A percentile compares a stretch with the other conserved stretches of the same genome.
Conservation (phyloP, 1,140 invertebrate species). For the Drosophila ogumai region DNA sequence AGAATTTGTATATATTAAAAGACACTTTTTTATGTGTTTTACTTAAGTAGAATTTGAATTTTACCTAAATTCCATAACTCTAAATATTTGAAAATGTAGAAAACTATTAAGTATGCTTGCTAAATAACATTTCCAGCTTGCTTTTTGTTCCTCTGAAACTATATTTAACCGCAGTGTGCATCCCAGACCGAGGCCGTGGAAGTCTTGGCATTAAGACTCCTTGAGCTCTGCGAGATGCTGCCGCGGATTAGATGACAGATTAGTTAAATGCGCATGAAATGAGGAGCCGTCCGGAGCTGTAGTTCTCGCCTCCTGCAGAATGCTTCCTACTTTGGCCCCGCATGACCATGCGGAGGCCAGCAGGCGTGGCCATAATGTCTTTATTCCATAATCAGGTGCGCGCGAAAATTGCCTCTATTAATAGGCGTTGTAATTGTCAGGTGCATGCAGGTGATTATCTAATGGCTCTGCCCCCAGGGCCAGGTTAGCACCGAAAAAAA, state of each 20-base stretch:
- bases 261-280: slow-evolving; percentile 81
- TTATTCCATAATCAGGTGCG: slow-evolving; percentile 73
- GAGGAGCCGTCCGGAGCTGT: slow-evolving; percentile 46
- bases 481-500: slow-evolving; percentile 17
- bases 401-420: slow-evolving; percentile 62
- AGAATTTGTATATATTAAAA: not conserved
- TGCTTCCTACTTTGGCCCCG: slow-evolving; percentile 60
- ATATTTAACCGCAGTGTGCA: not conserved
- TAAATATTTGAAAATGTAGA: not conserved
- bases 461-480: slow-evolving; percentile 6
- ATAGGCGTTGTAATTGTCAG: slow-evolving; percentile 72
- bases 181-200: not conserved
- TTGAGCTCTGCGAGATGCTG: slow-evolving; percentile 58
- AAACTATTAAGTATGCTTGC: not conserved
- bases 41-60: not conserved
- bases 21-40: not conserved
- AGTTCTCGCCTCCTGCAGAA: slow-evolving; percentile 26
- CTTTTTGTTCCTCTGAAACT: not conserved
- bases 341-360: slow-evolving; percentile 32
- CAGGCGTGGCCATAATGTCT: slow-evolving; percentile 71
- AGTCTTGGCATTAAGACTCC: slow-evolving; percentile 34
- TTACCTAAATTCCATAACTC: not conserved
- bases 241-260: slow-evolving; percentile 76
- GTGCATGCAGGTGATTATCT: slow-evolving; percentile 71
- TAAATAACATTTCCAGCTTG: not conserved